These are phyloP conservation scores for Macrosiphum euphorbiae DNA, from an alignment of 2,888 invertebrate species.

Conservation along the genomic window DNA sequence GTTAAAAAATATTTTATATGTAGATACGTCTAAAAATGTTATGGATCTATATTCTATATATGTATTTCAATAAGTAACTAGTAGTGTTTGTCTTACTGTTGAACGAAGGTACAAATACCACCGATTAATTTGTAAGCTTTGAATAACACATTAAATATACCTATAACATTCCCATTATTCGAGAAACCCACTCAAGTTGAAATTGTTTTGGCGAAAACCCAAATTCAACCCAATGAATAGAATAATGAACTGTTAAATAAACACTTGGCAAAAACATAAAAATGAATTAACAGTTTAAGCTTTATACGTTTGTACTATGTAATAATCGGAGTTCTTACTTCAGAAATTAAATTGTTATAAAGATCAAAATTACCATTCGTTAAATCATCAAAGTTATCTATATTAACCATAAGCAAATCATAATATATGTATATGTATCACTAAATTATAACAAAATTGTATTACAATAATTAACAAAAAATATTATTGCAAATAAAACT, in stretches of 20 bases:
- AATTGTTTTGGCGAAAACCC: neutral
- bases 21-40: neutral
- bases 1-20: neutral
- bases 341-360: neutral
- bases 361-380: neutral
- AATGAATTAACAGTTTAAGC: neutral
- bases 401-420: neutral
- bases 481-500: neutral
- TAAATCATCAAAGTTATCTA: neutral
- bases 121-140: neutral
- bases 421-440: neutral
- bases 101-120: neutral
- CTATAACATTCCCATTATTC: neutral
- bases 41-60: neutral
- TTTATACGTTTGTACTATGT: neutral
- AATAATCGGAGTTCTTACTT: neutral
- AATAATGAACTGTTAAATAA: slow-evolving; percentile 11
- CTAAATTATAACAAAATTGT: neutral
- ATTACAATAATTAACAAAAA: neutral
- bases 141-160: neutral
- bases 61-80: neutral
- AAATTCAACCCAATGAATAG: neutral
- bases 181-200: neutral
- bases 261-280: neutral
- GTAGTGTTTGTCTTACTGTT: neutral